Base-by-base conservation (phyloP, 2,113 vertebrate species). In the Hyla sarda region DNA sequence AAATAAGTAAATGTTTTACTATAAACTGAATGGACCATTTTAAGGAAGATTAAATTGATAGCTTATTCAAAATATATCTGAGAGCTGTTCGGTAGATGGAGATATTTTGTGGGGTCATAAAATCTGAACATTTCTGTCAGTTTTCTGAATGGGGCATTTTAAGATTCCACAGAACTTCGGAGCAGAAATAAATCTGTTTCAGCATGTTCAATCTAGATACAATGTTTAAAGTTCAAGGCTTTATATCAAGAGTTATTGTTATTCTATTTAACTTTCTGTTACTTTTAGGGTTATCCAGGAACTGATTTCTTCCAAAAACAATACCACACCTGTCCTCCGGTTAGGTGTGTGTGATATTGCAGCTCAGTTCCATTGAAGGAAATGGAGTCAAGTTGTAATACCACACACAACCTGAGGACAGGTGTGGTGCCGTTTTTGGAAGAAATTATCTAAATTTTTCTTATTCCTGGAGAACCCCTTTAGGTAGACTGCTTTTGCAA, bases 1-100 rank as follows among this genome's bases (percentile, higher is more conserved):
- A 56, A 74, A 74, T 71, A 83, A 83, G 82, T 71, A 82, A 82
- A 82, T 82, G 65, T 83, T 83, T 74, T 32, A 45, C 82, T 74
- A 83, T 72, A 83, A 72, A 82, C 34, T 25, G 67, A 83, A 83
- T 41, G 62, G 82, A 17, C 82, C 82, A 74, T 71, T 83, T 56
- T 41, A 73, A 58, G 82, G 67, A 54, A 83, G 69, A 74, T 73
- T 52, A 72, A 83, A 83, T 83, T 74, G 82, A 71, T 74, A 58
- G 67, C 82, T 83, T 73, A 54, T 58, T 71, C 62, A 52, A 28
- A 83, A 74, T 73, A 37, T 32, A 73, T 60, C 30, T 52, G 50
- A 25, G 48, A 11, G 50, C 25, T 83, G 47, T 73, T 73, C 19
- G 50, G 32, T 54, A 58, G 69, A 83, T 56, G 30, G 41, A 83